Percentiles rank a stretch among this genome's conserved stretches.
These are phyloP conservation scores for Sesia apiformis DNA, from an alignment of 2,888 invertebrate genomes.

Conservation along the genomic window DNA sequence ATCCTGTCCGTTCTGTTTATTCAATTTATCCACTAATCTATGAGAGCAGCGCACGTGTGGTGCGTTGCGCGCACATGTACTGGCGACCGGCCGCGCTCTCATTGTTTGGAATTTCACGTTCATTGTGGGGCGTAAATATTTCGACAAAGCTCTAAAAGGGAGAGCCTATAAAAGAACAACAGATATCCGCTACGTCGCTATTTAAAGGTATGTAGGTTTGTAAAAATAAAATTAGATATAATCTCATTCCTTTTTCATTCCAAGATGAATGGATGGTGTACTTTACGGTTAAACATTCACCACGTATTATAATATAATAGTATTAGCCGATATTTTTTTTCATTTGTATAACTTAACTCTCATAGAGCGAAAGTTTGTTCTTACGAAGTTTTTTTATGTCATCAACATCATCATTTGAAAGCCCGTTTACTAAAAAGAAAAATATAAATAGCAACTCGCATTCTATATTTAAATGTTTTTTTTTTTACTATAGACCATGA, in stretches of 20 bases:
- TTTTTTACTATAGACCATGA: too few species aligned
- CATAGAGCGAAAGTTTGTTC: too few species aligned
- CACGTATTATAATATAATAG: too few species aligned
- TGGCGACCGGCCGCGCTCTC: constrained; percentile 30
- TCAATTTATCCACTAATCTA: constrained; percentile 34
- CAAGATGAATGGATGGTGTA: background rate
- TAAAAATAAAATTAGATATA: background rate
- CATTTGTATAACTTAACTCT: too few species aligned
- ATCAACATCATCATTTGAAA: too few species aligned
- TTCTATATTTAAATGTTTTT: too few species aligned
- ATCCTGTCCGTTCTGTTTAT: constrained; percentile 38
- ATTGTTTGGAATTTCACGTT: constrained; percentile 69
- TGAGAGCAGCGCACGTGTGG: constrained; percentile 50
- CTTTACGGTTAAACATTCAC: too few species aligned
- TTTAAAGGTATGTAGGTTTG: background rate
- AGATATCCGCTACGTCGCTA: constrained; percentile 32
- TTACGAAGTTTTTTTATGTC: too few species aligned
- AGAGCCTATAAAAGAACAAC: constrained; percentile 49
- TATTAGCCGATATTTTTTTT: too few species aligned
- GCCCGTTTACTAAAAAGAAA: too few species aligned
- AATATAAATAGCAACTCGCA: too few species aligned
- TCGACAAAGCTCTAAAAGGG: constrained; percentile 65
- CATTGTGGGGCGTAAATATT: constrained; percentile 70
- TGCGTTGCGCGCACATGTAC: constrained; percentile 30
- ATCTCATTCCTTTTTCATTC: background rate